Evolutionary conservation across 2,113 vertebrate species (phyloP).

Genomic region (Ciconia stormi): DNA sequence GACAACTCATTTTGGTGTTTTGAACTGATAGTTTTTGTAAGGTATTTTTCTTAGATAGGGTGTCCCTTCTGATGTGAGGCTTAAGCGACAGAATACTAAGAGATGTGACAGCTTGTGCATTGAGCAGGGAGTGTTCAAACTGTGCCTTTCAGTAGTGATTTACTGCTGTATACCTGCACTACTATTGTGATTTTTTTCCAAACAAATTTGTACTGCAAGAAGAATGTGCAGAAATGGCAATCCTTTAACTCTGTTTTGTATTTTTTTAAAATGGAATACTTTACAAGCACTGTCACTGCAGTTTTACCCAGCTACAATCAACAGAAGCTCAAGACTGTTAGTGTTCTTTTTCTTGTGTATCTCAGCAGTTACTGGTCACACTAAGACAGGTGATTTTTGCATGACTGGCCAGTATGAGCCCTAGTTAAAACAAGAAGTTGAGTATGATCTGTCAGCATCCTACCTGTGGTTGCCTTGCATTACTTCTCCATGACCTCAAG

Average conservation of each 20-base stretch:
- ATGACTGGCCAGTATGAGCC: neutral
- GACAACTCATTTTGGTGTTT: neutral
- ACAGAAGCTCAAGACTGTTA: neutral
- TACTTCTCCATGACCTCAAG: neutral
- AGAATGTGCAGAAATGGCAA: constrained; percentile 38
- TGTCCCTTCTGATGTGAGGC: neutral
- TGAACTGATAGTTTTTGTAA: neutral
- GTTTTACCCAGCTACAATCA: neutral
- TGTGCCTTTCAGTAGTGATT: neutral
- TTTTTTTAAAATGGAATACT: neutral
- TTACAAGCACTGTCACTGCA: neutral
- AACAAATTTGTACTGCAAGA: constrained; percentile 23
- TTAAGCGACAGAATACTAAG: neutral
- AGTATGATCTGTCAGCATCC: neutral
- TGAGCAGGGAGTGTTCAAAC: neutral
- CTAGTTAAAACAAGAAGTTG: neutral
- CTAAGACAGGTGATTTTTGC: neutral
- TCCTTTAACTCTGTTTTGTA: neutral
- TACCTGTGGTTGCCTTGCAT: neutral
- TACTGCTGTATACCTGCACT: neutral
- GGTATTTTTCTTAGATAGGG: neutral
- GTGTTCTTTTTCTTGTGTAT: neutral
- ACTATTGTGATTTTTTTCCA: neutral
- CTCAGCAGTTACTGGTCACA: neutral
- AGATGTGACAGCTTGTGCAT: neutral